A percentile compares a stretch with the other conserved stretches of the same genome.
Evolutionary conservation across 2,113 vertebrate species (phyloP).

Genomic region (Silurus asotus): DNA sequence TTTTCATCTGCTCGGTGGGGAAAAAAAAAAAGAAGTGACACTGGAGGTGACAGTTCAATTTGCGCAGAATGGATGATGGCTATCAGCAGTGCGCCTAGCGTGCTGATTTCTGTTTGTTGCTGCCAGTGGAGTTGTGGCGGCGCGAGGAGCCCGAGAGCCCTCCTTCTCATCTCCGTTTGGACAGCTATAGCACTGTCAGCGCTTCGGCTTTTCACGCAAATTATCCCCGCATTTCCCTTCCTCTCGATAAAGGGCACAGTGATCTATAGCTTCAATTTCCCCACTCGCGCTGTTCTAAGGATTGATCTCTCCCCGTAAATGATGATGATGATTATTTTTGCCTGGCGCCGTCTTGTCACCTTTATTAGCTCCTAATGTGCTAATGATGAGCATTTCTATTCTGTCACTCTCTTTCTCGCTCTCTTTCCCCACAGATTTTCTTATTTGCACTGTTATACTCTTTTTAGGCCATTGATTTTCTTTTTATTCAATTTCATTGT

Average conservation of each 20-base stretch:
- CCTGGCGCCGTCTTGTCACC: conserved; percentile 39
- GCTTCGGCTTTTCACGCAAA: conserved; percentile 62
- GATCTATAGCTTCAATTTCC: conserved; percentile 75
- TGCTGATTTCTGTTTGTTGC: conserved; percentile 81
- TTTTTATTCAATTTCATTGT: conserved; percentile 34
- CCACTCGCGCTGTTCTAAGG: conserved; percentile 68
- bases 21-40: conserved; percentile 76
- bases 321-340: conserved; percentile 37
- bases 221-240: conserved; percentile 64
- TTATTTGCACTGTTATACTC: conserved; percentile 18
- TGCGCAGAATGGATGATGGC: conserved; percentile 91
- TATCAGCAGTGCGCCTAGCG: conserved; percentile 73
- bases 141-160: conserved; percentile 66
- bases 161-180: conserved; percentile 62
- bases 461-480: conserved; percentile 27
- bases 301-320: conserved; percentile 61
- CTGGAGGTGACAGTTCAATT: conserved; percentile 96
- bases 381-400: conserved; percentile 65
- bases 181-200: conserved; percentile 72
- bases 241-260: conserved; percentile 66
- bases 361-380: conserved; percentile 48
- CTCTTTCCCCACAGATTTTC: conserved; percentile 42
- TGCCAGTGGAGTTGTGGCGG: conserved; percentile 76
- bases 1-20: conserved; percentile 89
- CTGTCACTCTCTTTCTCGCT: conserved; percentile 53